Conservation (phyloP, 2,113 vertebrate species). For the Pagrus major region DNA sequence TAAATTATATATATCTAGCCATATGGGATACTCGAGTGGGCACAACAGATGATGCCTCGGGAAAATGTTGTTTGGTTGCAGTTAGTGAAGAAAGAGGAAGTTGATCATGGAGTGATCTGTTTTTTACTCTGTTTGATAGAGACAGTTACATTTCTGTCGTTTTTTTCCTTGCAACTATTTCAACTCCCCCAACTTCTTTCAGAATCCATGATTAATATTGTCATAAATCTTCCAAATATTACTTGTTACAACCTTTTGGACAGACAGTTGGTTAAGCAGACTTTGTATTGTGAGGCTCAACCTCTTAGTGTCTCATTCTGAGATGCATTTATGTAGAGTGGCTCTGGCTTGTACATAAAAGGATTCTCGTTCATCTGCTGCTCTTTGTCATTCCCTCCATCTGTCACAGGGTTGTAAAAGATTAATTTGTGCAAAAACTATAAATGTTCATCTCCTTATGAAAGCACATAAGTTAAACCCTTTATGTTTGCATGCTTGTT, state of each 20-base stretch:
- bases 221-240: background rate
- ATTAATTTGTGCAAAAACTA: conserved; percentile 36
- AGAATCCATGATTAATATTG: background rate
- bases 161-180: background rate
- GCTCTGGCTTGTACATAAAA: conserved; percentile 51
- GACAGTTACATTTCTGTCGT: background rate
- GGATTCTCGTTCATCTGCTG: conserved; percentile 52
- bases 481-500: background rate
- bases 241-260: background rate
- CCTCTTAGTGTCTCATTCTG: conserved; percentile 32
- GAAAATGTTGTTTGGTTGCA: conserved; percentile 64
- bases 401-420: conserved; percentile 51
- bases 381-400: conserved; percentile 56
- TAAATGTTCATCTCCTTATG: conserved; percentile 26
- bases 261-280: conserved; percentile 19
- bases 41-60: conserved; percentile 69
- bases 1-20: conserved; percentile 79
- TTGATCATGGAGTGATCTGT: background rate
- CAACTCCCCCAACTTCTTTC: background rate
- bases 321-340: conserved; percentile 55
- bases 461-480: background rate
- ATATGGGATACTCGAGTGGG: conserved; percentile 76
- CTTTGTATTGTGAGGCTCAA: conserved; percentile 13
- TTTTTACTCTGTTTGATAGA: background rate
- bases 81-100: conserved; percentile 36